These are phyloP conservation scores for Drosophila pruinosa DNA, from an alignment of 1,140 invertebrate genomes.

Conservation along the genomic window DNA sequence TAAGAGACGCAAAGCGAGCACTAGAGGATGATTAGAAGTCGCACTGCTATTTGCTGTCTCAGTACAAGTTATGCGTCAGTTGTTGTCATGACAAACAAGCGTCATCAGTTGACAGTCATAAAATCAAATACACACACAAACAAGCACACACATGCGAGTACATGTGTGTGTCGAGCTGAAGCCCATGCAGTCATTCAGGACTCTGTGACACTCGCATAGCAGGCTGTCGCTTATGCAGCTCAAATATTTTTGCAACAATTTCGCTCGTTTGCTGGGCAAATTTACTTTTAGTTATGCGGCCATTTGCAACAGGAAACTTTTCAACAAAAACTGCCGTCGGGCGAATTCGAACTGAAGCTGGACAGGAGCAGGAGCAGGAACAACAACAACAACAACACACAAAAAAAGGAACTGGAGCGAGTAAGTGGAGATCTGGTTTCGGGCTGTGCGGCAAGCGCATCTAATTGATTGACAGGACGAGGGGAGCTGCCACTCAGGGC, in stretches of 20 bases:
- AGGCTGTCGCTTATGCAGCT: slow-evolving; percentile 58
- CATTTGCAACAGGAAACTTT: slow-evolving; percentile 59
- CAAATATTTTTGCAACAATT: slow-evolving; percentile 78
- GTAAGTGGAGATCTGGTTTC: too few relatives aligned
- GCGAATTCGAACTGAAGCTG: slow-evolving; percentile 7
- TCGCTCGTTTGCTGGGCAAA: slow-evolving; percentile 71
- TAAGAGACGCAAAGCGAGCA: too few relatives aligned
- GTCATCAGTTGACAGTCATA: slow-evolving; percentile 74
- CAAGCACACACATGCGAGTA: not conserved
- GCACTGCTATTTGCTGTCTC: not conserved
- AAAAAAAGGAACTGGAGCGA: too few relatives aligned
- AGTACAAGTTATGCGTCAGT: not conserved
- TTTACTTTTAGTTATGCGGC: slow-evolving; percentile 75
- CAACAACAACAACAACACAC: not conserved
- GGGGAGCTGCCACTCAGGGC: slow-evolving; percentile 52
- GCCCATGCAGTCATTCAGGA: not conserved
- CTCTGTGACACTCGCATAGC: not conserved
- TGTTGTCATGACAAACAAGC: slow-evolving; percentile 74
- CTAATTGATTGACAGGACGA: slow-evolving; percentile 65
- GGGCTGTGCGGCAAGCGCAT: slow-evolving; percentile 21
- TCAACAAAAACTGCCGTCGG: slow-evolving; percentile 15
- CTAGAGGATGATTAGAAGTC: not conserved
- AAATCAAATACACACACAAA: slow-evolving; percentile 53
- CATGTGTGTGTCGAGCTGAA: slow-evolving; percentile 19
- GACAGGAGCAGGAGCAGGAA: not conserved